Base-by-base conservation (phyloP, 2,888 invertebrate species). In the Cylindroiulus punctatus region DNA sequence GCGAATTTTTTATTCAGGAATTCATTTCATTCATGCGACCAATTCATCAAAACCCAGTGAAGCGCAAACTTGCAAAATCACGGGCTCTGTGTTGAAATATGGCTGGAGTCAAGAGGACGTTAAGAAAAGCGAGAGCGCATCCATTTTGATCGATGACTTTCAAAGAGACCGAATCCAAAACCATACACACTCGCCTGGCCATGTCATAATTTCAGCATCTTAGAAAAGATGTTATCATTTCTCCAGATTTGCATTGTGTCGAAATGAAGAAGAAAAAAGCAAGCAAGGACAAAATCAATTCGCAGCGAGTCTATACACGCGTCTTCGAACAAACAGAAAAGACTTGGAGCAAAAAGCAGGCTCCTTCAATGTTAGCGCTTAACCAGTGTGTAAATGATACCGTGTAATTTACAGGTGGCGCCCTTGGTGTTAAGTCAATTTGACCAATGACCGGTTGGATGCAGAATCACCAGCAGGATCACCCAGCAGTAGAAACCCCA, bases 1-100 rank as follows among this genome's bases (percentile, higher is more conserved):
- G 19, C 10, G 19, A 19, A 65, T 19, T 65, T 82, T 82, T 82
- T 82, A 82, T 82, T 82, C 84, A 42, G 26, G 44, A 84, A 84
- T 44, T 47, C 84, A 32, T 44, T 84, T 42, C 84, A 44, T 84
- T 84, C 84, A 84, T 84, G 47, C 30, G 47, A 26, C 84, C 84
- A 85, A 85, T 85, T 85, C 57, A 85, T 85, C 85, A 57, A 81
- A 85, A 36, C 57, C 40, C 81, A 81, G 76, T 76, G 57, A 81
- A 81, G 81, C 76, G 36, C 40, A 85, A 85, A 85, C 30, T 26
- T 85, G 85, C 85, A 81, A 85, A 85, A 85, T 85, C 85, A 85
- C 85, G 76, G 40, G 81, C 40, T 85, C 36, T 40, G 81, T 57
- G 81, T 19, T 84, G 84, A 84, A 84, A 84, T 84, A 84, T 84